Evolutionary conservation across 2,797 vertebrate species (phyloP), one percentile per base, ranked within the genome.

Genomic region (Silurus lanzhouensis): DNA sequence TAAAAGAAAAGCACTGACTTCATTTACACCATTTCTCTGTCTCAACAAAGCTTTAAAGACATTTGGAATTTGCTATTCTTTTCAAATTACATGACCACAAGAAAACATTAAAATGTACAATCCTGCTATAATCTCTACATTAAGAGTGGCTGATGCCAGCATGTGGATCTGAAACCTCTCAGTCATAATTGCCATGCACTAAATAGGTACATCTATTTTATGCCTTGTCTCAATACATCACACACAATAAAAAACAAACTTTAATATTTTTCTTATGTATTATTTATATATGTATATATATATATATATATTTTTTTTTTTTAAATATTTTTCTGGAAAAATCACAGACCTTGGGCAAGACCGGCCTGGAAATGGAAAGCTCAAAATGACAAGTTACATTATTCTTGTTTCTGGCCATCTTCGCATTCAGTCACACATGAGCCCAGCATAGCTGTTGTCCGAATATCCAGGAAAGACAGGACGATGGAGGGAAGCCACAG

Each of bases 31-130:
- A 95, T 94, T 94, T 95, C 95, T 93, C 92, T 92, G 93, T 95
- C 94, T 95, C 84, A 38, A 92, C 91, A 92, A 63, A 92, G 91
- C 93, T 79, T 86, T 94, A 93, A 95, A 96, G 96, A 96, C 96
- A 97, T 95, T 93, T 85, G 57, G 20, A 85, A 60, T 82, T 83
- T 44, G 61, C 83, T 86, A 74, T 87, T 87, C 67, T 85, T 88
- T 88, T 88, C 80, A 95, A 94, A 94, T 94, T 96, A 97, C 96
- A 94, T 93, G 95, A 95, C 96, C 97, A 99, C 98, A 96, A 96
- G 95, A 97, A 94, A 92, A 94, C 93, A 92, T 92, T 90, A 92
- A 94, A 95, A 95, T 95, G 91, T 98, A 98, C 98, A 98, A 96
- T 95, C 96, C 95, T 95, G 95, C 96, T 96, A 97, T 96, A 97